These are phyloP conservation scores for Bembecia ichneumoniformis DNA, from an alignment of 2,888 invertebrate species.

Conservation along the genomic window DNA sequence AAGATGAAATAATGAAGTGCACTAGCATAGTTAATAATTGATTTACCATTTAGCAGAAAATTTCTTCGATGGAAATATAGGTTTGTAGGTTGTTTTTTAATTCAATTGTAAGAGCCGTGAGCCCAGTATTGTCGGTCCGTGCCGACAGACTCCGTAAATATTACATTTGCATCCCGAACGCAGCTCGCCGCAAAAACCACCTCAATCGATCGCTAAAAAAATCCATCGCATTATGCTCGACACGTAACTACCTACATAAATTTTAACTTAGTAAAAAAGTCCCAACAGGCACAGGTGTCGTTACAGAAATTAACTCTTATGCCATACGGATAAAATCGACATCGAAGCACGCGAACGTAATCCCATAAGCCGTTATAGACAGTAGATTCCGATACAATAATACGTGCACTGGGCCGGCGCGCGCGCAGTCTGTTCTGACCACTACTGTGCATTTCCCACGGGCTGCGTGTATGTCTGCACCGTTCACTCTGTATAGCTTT, in stretches of 20 bases:
- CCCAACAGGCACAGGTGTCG: constrained; percentile 12
- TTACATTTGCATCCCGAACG: constrained; percentile 62
- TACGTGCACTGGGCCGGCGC: constrained; percentile 72
- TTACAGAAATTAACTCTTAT: constrained; percentile 23
- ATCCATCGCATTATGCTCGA: constrained; percentile 62
- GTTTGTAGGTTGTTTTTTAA: too few relatives aligned
- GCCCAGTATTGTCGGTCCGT: constrained; percentile 38
- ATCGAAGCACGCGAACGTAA: constrained; percentile 10
- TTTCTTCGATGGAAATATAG: too few relatives aligned
- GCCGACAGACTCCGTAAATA: constrained; percentile 57
- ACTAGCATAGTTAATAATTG: too few relatives aligned
- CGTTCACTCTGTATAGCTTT: constrained; percentile 40
- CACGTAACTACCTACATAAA: constrained; percentile 53
- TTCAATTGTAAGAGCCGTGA: not conserved
- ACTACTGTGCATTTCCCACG: constrained; percentile 75
- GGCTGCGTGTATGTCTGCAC: constrained; percentile 44
- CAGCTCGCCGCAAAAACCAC: constrained; percentile 54
- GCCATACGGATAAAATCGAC: constrained; percentile 17
- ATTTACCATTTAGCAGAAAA: too few relatives aligned
- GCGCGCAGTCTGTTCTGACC: constrained; percentile 70
- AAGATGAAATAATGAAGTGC: too few relatives aligned
- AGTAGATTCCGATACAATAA: constrained; percentile 65
- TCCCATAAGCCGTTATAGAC: constrained; percentile 42
- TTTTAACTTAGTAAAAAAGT: constrained; percentile 14
- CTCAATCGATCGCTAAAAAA: constrained; percentile 70